These are phyloP conservation scores for Urosaurus nigricauda DNA, from an alignment of 2,797 vertebrate genomes.

Conservation along the genomic window DNA sequence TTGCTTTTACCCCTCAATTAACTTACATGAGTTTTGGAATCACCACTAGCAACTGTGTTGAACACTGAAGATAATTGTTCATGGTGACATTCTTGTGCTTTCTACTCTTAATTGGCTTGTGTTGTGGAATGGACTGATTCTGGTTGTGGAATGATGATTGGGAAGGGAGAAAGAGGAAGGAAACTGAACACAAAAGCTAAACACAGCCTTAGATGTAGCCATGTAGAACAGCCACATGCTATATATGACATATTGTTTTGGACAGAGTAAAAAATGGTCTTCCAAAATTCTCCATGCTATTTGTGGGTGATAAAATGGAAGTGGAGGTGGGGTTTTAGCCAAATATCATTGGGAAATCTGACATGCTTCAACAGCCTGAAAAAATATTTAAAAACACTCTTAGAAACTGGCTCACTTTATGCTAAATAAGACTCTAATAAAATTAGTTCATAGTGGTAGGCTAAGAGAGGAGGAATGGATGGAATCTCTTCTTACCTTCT, in stretches of 20 bases:
- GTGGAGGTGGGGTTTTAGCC: not conserved
- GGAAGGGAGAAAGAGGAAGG: no score
- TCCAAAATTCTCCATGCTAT: not conserved
- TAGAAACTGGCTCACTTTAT: not conserved
- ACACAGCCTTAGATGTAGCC: not conserved
- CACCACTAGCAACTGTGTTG: not conserved
- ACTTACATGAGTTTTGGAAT: not conserved
- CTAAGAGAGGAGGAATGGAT: not conserved
- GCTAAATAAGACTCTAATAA: not conserved
- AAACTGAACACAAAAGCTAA: not conserved
- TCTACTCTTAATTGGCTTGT: not conserved
- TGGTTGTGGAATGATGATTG: not conserved
- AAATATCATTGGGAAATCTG: no score
- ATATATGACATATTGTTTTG: not conserved
- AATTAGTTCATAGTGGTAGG: not conserved
- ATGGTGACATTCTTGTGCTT: not conserved
- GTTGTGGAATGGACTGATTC: not conserved
- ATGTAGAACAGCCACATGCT: not conserved
- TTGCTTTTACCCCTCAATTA: not conserved
- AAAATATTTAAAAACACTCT: not conserved
- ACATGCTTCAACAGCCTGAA: not conserved
- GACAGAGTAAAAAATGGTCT: not conserved
- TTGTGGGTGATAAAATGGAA: not conserved
- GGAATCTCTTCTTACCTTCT: no score
- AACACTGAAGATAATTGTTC: not conserved